These are phyloP conservation scores for Trogon surrucura DNA, from an alignment of 2,113 vertebrate genomes.

Conservation along the genomic window DNA sequence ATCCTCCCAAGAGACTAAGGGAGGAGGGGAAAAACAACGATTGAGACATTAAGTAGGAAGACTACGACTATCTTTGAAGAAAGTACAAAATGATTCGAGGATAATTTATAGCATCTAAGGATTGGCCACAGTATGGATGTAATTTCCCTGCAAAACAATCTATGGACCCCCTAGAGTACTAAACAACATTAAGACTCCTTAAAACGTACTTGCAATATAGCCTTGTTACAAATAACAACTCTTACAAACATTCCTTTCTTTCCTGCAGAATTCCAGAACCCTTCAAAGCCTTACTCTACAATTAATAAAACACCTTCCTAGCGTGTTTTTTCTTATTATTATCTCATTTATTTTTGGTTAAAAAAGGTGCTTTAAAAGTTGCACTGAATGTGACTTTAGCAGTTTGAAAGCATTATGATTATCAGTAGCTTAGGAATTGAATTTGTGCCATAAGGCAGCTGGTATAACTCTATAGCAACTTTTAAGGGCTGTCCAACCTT, in stretches of 20 bases:
- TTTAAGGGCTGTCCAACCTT: background rate
- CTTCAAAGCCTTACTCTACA: background rate
- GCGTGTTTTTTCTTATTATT: background rate
- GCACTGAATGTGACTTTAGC: background rate
- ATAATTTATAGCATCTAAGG: background rate
- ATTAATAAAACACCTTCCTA: background rate
- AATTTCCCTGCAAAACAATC: background rate
- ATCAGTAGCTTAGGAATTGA: background rate
- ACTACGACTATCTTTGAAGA: background rate
- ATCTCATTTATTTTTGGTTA: background rate
- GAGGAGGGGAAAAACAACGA: background rate
- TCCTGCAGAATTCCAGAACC: background rate
- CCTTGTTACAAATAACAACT: background rate
- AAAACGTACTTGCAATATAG: background rate
- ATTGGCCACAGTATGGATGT: background rate
- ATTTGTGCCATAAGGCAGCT: background rate
- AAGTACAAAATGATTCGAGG: background rate
- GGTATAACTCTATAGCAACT: background rate
- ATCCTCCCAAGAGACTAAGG: background rate
- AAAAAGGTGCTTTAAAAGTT: background rate
- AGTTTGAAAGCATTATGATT: background rate
- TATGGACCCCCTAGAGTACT: background rate
- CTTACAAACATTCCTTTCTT: background rate
- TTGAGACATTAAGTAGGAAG: slow-evolving; percentile 1
- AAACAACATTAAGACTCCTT: background rate